These are phyloP conservation scores for Pollenia angustigena DNA, from an alignment of 2,888 invertebrate species.

Conservation along the genomic window DNA sequence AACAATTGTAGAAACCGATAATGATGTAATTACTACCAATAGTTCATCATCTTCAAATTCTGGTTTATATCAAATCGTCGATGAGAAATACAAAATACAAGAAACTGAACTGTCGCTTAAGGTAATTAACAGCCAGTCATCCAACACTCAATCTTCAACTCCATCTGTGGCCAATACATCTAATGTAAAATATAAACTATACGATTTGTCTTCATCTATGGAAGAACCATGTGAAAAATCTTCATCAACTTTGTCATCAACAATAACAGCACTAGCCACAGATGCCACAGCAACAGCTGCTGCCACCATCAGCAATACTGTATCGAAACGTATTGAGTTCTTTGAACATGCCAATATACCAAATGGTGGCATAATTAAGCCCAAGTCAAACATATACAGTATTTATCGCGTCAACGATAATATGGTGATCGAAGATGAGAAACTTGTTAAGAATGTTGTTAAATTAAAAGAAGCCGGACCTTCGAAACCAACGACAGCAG, in stretches of 20 bases:
- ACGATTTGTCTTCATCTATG: slow-evolving; percentile 66
- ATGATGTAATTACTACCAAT: slow-evolving; percentile 76
- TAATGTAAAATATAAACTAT: slow-evolving; percentile 74
- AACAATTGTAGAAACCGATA: slow-evolving; percentile 82
- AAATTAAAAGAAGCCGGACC: slow-evolving; percentile 77
- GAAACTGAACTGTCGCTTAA: slow-evolving; percentile 56
- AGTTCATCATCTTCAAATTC: slow-evolving; percentile 69
- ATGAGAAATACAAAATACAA: slow-evolving; percentile 79
- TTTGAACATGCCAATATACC: slow-evolving; percentile 79
- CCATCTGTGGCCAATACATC: slow-evolving; percentile 23
- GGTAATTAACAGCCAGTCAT: slow-evolving; percentile 28
- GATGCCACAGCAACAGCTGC: slow-evolving; percentile 32
- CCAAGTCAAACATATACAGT: slow-evolving; percentile 77
- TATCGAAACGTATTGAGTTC: slow-evolving; percentile 83
- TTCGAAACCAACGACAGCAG: slow-evolving; percentile 67
- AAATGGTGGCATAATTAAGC: slow-evolving; percentile 68
- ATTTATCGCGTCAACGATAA: slow-evolving; percentile 78
- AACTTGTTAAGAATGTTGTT: slow-evolving; percentile 57
- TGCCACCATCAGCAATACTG: slow-evolving; percentile 74
- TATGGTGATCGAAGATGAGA: slow-evolving; percentile 66
- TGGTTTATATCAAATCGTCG: slow-evolving; percentile 81
- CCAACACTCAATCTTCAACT: slow-evolving; percentile 37
- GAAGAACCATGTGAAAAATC: slow-evolving; percentile 33
- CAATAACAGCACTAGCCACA: slow-evolving; percentile 18
- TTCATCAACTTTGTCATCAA: slow-evolving; percentile 6